Base-by-base conservation (phyloP, 2,888 invertebrate genomes). In the Trissolcus japonicus region DNA sequence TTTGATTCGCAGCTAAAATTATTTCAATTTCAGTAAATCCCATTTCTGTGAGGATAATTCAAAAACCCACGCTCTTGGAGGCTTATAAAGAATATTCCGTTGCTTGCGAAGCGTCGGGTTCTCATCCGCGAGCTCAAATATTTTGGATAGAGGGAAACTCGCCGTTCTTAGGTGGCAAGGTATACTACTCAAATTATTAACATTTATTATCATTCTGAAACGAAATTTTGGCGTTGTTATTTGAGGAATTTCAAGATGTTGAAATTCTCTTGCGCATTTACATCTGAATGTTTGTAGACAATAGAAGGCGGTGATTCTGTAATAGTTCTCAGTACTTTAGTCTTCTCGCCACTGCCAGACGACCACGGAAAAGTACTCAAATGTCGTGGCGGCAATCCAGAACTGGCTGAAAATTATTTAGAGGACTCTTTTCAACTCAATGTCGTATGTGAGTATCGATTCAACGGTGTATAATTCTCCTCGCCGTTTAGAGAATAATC, bases 311-410 rank as follows among this genome's bases (percentile, higher is more conserved):
- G 82, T 17, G 82, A 94, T 87, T 94, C 94, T 79, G 94, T 94
- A 21, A 91, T 93, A 88, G 94, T 95, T 76, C 91, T 93, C 86
- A 96, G 95, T 88, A 93, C 93, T 63, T 90, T 96, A 81, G 93
- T 93, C 81, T 96, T 96, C 89, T 93, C 93, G 83, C 96, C 96
- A 14, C 91, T 93, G 81, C 95, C 96, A 1, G 96, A 96, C 85
- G 96, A 97, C 88, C 95, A 96, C 86, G 94, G 94, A 6, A 94
- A 95, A 69, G 92, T 93, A 86, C 91, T 97, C 79, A 95, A 94
- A 88, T 97, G 96, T 88, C 94, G 94, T 83, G 96, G 95, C 4
- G 94, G 95, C 86, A 97, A 97, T 91, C 94, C 94, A 65, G 92
- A 93, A 78, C 91, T 97, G 77, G 92, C 93, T 11, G 94, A 93